Evolutionary conservation across 2,797 vertebrate genomes (phyloP).

Genomic region (Propithecus perrieri): DNA sequence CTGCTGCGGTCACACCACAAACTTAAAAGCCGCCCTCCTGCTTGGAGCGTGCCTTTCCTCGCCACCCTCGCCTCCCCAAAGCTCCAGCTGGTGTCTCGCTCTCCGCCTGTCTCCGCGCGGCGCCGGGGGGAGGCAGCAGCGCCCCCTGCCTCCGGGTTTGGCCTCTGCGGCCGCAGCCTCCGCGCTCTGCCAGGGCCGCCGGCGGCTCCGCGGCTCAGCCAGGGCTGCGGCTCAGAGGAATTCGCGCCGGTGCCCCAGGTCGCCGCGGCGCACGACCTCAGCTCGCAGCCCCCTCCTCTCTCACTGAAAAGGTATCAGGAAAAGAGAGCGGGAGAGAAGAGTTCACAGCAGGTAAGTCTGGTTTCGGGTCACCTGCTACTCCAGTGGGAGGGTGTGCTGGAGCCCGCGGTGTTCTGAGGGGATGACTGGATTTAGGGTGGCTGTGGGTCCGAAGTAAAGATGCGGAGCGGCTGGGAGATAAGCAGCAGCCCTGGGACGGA

Average conservation of each 20-base stretch:
- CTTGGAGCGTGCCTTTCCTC: slow-evolving; percentile 65
- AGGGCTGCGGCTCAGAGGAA: not conserved
- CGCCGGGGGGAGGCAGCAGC: slow-evolving; percentile 51
- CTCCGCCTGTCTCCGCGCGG: not conserved
- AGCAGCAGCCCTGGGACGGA: not conserved
- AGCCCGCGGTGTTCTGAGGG: not conserved
- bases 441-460: not conserved
- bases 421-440: not conserved
- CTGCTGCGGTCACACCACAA: slow-evolving; percentile 80
- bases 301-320: not conserved
- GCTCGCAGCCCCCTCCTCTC: not conserved
- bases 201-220: slow-evolving; percentile 37
- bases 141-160: slow-evolving; percentile 69
- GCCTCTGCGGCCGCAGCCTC: slow-evolving; percentile 21
- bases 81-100: slow-evolving; percentile 63
- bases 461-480: rapidly evolving
- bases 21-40: slow-evolving; percentile 76
- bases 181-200: slow-evolving; percentile 57
- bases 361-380: slow-evolving; percentile 69
- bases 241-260: not conserved
- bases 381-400: not conserved
- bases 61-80: not conserved
- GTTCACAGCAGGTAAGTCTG: slow-evolving; percentile 48
- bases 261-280: not conserved
- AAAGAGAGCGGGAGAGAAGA: not conserved